Evolutionary conservation across 2,113 vertebrate genomes (phyloP), one percentile per base, ranked within the genome.

Genomic region (Argyrosomus japonicus): DNA sequence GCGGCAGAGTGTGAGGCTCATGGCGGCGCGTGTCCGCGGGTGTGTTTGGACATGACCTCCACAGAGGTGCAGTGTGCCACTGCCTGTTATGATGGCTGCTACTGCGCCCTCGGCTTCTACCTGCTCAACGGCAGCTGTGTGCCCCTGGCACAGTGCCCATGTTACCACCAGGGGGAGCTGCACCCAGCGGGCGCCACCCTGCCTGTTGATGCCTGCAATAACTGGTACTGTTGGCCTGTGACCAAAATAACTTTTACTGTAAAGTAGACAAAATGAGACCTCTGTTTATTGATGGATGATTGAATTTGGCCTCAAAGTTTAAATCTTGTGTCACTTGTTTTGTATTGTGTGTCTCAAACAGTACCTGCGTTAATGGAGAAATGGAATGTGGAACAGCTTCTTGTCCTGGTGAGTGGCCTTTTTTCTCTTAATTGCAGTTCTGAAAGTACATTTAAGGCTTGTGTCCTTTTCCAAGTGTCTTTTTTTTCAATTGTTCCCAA

Each of bases 121-220:
- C 93, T 97, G 74, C 94, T 96, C 69, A 94, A 96, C 1, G 87
- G 91, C 79, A 94, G 94, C 86, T 98, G 97, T 50, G 90, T 97
- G 74, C 88, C 89, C 1, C 90, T 68, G 6, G 68, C 65, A 0
- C 80, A 40, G 53, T 98, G 97, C 79, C 95, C 92, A 0, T 98
- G 97, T 88, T 95, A 95, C 91, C 92, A 97, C 85, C 92, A 87
- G 0, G 96, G 97, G 62, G 72, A 27, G 83, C 87, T 94, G 19
- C 88, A 95, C 53, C 65, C 47, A 0, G 93, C 93, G 0, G 96
- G 95, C 0, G 70, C 84, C 12, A 78, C n/a, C 14, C 47, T 93
- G 27, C 70, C 2, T 1, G 60, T 78, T 5, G 96, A 97, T 21
- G 3, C 86, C 76, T 98, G 97, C 87, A 96, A 97, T 85, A 97